Conservation (phyloP, 2,113 vertebrate species). For the Chascanopsetta lugubris region DNA sequence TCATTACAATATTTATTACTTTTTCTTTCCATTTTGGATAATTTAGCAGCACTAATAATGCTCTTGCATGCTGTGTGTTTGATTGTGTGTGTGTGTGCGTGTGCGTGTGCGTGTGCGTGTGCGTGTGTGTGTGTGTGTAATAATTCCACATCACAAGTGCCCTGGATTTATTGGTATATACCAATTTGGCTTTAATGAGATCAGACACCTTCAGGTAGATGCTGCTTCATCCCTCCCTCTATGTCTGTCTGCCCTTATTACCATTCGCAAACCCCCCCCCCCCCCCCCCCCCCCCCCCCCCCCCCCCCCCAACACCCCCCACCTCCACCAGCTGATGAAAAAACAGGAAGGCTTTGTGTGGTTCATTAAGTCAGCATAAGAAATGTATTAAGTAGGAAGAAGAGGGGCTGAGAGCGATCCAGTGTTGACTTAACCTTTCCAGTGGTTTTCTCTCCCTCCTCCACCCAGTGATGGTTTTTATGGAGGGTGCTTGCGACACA, state of each 20-base stretch:
- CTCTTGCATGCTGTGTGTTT: conserved; percentile 48
- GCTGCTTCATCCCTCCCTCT: conserved; percentile 68
- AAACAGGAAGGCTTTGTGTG: conserved; percentile 97
- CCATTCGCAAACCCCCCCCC: conserved; percentile 86
- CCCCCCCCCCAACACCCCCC: conserved; percentile 69
- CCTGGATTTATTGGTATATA: conserved; percentile 94
- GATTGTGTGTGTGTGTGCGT: neutral
- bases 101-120: conserved; percentile 52
- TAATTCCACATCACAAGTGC: conserved; percentile 88
- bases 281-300: conserved; percentile 41
- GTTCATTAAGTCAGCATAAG: conserved; percentile 99
- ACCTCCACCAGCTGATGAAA: conserved; percentile 91
- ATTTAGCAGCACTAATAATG: conserved; percentile 90
- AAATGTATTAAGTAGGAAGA: conserved; percentile 99
- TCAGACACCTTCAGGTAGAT: conserved; percentile 93
- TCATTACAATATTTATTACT: conserved; percentile 88
- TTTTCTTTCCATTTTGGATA: conserved; percentile 88
- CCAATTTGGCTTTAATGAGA: conserved; percentile 97
- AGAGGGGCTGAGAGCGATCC: conserved; percentile 91
- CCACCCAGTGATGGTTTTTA: conserved; percentile 59
- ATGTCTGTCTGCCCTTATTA: conserved; percentile 90
- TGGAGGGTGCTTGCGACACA: conserved; percentile 62
- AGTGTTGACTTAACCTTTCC: conserved; percentile 99
- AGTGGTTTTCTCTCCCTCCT: conserved; percentile 69
- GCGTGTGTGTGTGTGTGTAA: conserved; percentile 68